Base-by-base conservation (phyloP, 2,113 vertebrate genomes). In the Mesitornis unicolor region DNA sequence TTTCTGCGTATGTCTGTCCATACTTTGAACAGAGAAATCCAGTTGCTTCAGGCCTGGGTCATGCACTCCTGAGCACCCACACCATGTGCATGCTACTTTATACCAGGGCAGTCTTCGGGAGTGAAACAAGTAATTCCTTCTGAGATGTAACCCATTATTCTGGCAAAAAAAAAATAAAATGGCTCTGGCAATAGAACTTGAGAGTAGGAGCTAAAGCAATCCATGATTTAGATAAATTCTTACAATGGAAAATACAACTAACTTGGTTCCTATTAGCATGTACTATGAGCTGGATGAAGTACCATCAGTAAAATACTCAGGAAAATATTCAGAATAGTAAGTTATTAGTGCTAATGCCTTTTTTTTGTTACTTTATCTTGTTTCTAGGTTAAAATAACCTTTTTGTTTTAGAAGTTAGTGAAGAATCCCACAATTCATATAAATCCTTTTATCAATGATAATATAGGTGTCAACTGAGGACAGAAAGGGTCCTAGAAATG, bases 161-260 rank as follows among this genome's bases (percentile, higher is more conserved):
- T n/a, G 24, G 53, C 3, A 60, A n/a, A 61, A 67, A n/a, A n/a
- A n/a, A n/a, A n/a, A n/a, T n/a, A n/a, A n/a, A n/a, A n/a, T n/a
- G n/a, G n/a, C n/a, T n/a, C n/a, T 36, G 7, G 14, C 11, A 33
- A 17, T 33, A 75, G 8, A 63, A 9, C 33, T n/a, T 20, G 13
- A 59, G 15, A 36, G 3, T 5, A 79, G 61, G 4, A 22, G 31
- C 29, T 51, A 26, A 51, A 78, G 10, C 0, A 0, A 54, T 8
- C 16, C 17, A 74, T 42, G 5, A 63, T 40, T 64, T 31, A 54
- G 11, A 60, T 18, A 65, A 74, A 51, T 64, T 48, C 33, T 68
- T 38, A 28, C 3, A 45, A 59, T 1, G 2, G 5, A 33, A 57
- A 57, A 36, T 28, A 48, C 14, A 75, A 56, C 11, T 21, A 50